These are phyloP conservation scores for Drosophila eohydei DNA, from an alignment of 2,888 invertebrate genomes.

Conservation along the genomic window DNA sequence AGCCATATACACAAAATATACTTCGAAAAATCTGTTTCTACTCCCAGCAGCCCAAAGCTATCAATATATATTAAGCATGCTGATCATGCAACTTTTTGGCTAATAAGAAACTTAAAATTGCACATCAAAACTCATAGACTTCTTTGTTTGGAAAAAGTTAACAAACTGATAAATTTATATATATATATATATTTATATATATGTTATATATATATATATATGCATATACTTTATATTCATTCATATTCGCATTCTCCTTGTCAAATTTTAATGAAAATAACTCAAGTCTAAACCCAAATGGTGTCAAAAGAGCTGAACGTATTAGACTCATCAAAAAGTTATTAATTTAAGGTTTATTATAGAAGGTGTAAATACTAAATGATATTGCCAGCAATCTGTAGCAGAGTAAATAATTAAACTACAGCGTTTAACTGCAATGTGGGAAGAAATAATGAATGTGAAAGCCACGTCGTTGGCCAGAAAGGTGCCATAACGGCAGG, in stretches of 20 bases:
- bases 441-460: slow-evolving; percentile 66
- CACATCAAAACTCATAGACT: too few relatives aligned
- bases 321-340: background rate
- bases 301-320: background rate
- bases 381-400: slow-evolving; percentile 21
- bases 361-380: slow-evolving; percentile 14
- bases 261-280: too few relatives aligned
- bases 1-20: background rate
- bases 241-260: too few relatives aligned
- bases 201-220: background rate
- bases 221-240: too few relatives aligned
- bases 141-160: background rate
- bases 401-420: slow-evolving; percentile 36
- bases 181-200: background rate
- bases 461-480: slow-evolving; percentile 55
- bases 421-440: slow-evolving; percentile 40
- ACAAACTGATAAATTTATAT: too few relatives aligned
- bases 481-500: slow-evolving; percentile 54
- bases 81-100: background rate
- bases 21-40: background rate
- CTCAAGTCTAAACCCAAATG: too few relatives aligned
- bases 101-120: background rate
- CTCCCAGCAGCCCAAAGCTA: background rate
- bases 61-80: background rate
- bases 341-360: background rate